Conservation (phyloP, 2,797 vertebrate species). For the Hydrolagus colliei region DNA sequence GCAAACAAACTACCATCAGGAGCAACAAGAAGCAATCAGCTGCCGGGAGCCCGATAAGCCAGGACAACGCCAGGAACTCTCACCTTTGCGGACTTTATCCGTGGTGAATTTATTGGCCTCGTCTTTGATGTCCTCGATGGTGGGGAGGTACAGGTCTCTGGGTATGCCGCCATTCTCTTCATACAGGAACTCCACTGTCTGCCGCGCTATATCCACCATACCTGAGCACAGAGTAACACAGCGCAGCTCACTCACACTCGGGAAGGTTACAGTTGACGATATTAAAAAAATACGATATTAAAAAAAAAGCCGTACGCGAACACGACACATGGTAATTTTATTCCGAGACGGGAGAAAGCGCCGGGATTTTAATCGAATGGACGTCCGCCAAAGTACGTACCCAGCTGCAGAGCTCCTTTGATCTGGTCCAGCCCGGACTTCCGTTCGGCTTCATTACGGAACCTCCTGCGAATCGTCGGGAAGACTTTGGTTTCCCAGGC, state of each 20-base stretch:
- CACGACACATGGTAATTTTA: too few species aligned
- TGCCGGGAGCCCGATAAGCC: background rate
- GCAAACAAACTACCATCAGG: background rate
- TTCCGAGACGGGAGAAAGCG: too few species aligned
- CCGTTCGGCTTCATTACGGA: slow-evolving; percentile 94
- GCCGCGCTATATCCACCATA: slow-evolving; percentile 96
- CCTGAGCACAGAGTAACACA: slow-evolving; percentile 53
- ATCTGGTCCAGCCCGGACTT: slow-evolving; percentile 97
- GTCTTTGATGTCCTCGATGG: slow-evolving; percentile 96
- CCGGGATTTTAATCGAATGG: too few species aligned
- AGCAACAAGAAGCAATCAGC: background rate
- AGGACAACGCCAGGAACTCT: background rate
- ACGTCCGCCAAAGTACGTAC: slow-evolving; percentile 49
- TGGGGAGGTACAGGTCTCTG: slow-evolving; percentile 92
- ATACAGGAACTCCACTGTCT: slow-evolving; percentile 94
- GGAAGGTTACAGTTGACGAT: background rate
- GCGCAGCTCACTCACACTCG: background rate
- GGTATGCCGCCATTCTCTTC: slow-evolving; percentile 97
- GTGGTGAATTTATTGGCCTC: slow-evolving; percentile 98
- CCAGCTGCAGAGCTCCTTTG: slow-evolving; percentile 91
- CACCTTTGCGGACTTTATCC: slow-evolving; percentile 99
- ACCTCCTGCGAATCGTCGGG: slow-evolving; percentile 91
- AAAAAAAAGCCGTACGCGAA: too few species aligned
- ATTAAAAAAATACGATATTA: too few species aligned
- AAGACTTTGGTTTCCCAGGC: slow-evolving; percentile 98